Evolutionary conservation across 2,113 vertebrate species (phyloP).

Genomic region (Stercorarius parasiticus): DNA sequence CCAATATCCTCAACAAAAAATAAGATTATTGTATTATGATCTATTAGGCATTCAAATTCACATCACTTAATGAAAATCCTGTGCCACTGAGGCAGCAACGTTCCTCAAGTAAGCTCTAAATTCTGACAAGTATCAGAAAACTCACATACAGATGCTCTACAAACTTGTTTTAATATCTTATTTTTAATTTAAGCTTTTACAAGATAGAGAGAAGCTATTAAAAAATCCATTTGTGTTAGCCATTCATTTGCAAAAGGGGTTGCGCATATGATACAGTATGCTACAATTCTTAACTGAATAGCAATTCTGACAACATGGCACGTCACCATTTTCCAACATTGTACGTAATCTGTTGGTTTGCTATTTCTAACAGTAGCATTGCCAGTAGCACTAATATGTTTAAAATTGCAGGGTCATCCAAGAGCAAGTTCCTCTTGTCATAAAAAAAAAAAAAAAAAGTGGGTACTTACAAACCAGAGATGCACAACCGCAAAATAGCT

Average conservation of each 20-base stretch:
- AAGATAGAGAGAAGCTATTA: neutral
- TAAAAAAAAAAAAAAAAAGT: neutral
- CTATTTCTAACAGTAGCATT: neutral
- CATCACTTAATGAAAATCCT: neutral
- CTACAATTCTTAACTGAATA: fast-evolving
- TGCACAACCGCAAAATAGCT: neutral
- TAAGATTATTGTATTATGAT: neutral
- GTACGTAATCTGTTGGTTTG: neutral
- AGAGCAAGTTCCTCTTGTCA: neutral
- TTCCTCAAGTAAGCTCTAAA: neutral
- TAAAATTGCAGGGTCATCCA: neutral
- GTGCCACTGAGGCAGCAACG: neutral
- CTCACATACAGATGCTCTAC: neutral
- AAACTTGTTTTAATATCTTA: neutral
- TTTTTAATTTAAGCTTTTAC: neutral
- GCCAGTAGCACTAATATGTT: neutral
- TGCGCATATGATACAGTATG: fast-evolving
- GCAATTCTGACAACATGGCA: neutral
- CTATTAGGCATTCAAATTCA: neutral
- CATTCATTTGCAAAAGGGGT: neutral
- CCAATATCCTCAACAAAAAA: neutral
- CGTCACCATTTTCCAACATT: neutral
- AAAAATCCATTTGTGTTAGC: neutral
- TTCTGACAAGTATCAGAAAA: neutral
- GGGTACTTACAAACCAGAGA: neutral